Evolutionary conservation across 2,113 vertebrate species (phyloP), one percentile per base, ranked within the genome.

Genomic region (Prunella himalayana): DNA sequence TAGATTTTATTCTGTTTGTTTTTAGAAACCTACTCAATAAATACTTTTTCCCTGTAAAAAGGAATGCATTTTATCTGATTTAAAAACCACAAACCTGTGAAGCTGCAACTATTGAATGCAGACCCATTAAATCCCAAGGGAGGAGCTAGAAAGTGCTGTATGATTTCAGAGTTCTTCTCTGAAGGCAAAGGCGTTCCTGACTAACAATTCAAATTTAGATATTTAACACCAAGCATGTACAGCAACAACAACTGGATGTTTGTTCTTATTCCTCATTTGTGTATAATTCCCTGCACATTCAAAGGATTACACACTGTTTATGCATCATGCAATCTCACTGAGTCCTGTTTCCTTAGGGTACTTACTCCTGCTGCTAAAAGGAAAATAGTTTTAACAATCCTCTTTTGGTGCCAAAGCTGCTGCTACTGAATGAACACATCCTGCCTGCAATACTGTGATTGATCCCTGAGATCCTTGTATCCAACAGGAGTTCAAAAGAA

Each of bases 291-390:
- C 90, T 79, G 88, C 88, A 93, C 95, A 97, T 97, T 96, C 84
- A 53, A 94, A 95, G 96, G 97, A 98, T 98, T 98, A 98, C 97
- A 97, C 65, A 95, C 94, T 97, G 95, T 97, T 98, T 97, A 97
- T 97, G 96, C 97, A 96, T 96, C 97, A 77, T 63, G 78, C 92
- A 94, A 94, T 93, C 79, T 97, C 87, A 76, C 94, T 15, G 88
- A 97, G 88, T 96, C 95, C 92, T 96, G 95, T 96, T 97, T 97
- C 97, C 97, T 97, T 96, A 96, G 94, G 97, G 94, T 96, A 93
- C 84, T 97, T 98, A 97, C 82, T 97, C 97, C 97, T 97, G 97
- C 96, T 97, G 98, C 96, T 98, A 97, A 97, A 97, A 96, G 96
- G 95, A 97, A 98, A 98, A 98, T 96, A 96, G 97, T 73, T 93